phyloP scores from a whole-genome alignment of 2,797 vertebrate genomes.

The Enteromius treurensis region DNA sequence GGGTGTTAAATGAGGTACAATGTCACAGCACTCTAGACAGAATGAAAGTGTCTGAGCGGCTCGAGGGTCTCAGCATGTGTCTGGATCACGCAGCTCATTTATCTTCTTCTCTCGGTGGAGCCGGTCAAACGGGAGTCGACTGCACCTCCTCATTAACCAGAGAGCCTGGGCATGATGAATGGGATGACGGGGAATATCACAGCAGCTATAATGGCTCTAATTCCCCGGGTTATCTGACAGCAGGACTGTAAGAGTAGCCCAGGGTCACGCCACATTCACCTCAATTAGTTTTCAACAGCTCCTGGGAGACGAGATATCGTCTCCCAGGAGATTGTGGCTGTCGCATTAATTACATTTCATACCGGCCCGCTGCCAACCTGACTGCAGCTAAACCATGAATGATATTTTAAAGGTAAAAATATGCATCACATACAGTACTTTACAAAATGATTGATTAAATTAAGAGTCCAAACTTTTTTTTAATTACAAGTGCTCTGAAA shows the following conservation, averaged over 20 bases:
- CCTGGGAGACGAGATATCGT: not conserved
- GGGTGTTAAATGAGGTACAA: constrained; percentile 36
- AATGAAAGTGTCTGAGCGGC: constrained; percentile 66
- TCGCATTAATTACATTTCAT: not conserved
- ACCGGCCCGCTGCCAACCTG: not conserved
- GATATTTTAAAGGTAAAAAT: not conserved
- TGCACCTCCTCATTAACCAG: constrained; percentile 8
- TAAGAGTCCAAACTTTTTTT: not conserved
- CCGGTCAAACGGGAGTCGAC: not conserved
- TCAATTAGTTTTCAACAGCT: constrained; percentile 22
- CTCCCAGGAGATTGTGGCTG: not conserved
- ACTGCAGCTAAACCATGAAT: not conserved
- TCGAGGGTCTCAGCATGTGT: constrained; percentile 59
- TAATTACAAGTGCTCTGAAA: not conserved
- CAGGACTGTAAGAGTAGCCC: not conserved
- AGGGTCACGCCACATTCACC: not conserved
- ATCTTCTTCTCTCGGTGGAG: constrained; percentile 43
- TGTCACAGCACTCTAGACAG: constrained; percentile 46
- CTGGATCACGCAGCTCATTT: constrained; percentile 64
- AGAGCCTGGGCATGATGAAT: constrained; percentile 27
- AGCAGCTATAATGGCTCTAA: constrained; percentile 12
- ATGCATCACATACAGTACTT: not conserved
- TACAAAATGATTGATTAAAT: not conserved
- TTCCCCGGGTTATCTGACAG: constrained; percentile 2
- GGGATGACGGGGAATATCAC: constrained; percentile 15